Conservation (phyloP, 2,797 vertebrate species). For the Scolopax bukidnonensis region DNA sequence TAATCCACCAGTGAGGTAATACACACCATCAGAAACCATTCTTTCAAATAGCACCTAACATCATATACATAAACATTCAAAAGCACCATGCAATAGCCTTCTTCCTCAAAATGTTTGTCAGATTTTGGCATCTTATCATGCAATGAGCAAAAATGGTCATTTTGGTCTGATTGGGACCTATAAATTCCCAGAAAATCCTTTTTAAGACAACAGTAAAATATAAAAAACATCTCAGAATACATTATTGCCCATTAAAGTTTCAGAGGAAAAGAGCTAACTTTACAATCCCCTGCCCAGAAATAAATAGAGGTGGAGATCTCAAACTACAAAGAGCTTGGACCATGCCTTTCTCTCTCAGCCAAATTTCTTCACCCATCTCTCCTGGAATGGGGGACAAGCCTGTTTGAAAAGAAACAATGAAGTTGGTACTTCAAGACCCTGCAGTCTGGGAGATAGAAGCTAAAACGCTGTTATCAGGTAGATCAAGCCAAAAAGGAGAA, state of each 20-base stretch:
- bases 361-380: neutral
- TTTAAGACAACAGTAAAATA: slow-evolving; percentile 39
- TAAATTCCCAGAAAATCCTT: slow-evolving; percentile 17
- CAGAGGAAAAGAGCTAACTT: neutral
- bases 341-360: neutral
- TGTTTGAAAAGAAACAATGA: neutral
- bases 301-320: neutral
- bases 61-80: neutral
- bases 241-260: slow-evolving; percentile 26
- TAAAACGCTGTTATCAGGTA: neutral
- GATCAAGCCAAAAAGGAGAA: neutral
- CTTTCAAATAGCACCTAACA: neutral
- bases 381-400: neutral
- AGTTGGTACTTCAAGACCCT: neutral
- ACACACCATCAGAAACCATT: neutral
- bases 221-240: slow-evolving; percentile 29
- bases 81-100: neutral
- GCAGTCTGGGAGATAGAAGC: neutral
- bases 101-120: neutral
- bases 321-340: neutral
- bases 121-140: neutral
- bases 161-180: neutral
- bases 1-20: neutral
- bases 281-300: neutral
- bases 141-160: neutral